phyloP scores from a whole-genome alignment of 2,888 invertebrate species.

The Erebia epiphron region DNA sequence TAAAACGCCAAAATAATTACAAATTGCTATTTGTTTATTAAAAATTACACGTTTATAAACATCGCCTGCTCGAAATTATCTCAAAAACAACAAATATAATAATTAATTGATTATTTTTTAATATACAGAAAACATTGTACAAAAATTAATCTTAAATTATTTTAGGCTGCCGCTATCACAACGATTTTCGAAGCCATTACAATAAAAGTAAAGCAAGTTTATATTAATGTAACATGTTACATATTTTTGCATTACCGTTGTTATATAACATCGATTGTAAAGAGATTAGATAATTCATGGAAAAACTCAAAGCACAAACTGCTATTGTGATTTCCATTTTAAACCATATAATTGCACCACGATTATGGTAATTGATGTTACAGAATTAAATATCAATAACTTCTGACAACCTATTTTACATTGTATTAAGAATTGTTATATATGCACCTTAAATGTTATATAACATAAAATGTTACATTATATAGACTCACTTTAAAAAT shows the following conservation, averaged over 20 bases:
- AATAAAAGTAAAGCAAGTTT: background rate
- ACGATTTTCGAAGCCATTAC: constrained; percentile 29
- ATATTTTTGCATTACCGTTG: background rate
- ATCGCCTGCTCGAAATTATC: constrained; percentile 41
- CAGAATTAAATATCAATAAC: background rate
- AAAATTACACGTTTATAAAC: constrained; percentile 57
- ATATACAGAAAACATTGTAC: constrained; percentile 42
- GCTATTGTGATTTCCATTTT: too few species aligned
- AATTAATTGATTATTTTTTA: constrained; percentile 37
- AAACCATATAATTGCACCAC: too few species aligned
- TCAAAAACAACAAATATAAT: constrained; percentile 50
- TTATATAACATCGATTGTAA: background rate
- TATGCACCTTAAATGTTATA: background rate
- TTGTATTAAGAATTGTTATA: background rate
- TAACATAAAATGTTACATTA: background rate
- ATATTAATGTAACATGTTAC: background rate
- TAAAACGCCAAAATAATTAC: constrained; percentile 50
- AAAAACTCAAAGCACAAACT: too few species aligned
- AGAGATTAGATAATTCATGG: background rate
- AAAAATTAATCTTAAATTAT: constrained; percentile 35
- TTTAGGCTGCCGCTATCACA: constrained; percentile 46
- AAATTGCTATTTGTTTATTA: constrained; percentile 62
- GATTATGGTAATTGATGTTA: too few species aligned
- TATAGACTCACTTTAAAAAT: background rate
- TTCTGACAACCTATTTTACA: background rate